Conservation (phyloP, 2,797 vertebrate species). For the Eremophila alpestris region DNA sequence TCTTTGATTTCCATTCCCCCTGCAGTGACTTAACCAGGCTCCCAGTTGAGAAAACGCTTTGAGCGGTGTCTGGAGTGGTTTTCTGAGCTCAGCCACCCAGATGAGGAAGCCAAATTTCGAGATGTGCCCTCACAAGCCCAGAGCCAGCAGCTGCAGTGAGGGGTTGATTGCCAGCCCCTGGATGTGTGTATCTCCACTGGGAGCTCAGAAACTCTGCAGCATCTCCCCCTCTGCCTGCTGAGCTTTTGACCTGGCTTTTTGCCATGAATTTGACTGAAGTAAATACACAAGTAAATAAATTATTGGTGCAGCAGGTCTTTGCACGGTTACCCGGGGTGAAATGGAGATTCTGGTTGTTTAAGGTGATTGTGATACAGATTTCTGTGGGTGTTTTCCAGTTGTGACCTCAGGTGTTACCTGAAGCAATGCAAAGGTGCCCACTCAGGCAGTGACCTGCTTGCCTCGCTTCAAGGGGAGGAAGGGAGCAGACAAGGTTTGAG, state of each 20-base stretch:
- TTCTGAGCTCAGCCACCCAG: neutral
- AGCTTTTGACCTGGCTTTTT: neutral
- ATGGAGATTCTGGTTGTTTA: neutral
- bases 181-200: accelerated
- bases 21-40: conserved; percentile 5
- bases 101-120: neutral
- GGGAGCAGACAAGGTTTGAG: neutral
- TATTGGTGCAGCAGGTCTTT: neutral
- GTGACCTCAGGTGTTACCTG: neutral
- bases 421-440: neutral
- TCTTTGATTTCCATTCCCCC: conserved; percentile 18
- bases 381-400: neutral
- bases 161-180: neutral
- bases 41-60: neutral
- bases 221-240: accelerated
- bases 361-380: neutral
- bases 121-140: neutral
- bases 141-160: neutral
- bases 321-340: neutral
- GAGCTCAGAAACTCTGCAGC: neutral
- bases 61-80: neutral
- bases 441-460: accelerated
- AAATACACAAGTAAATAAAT: neutral
- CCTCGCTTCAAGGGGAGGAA: neutral
- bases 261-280: neutral